These are phyloP conservation scores for Meles meles DNA, from an alignment of 2,113 vertebrate species.

Conservation along the genomic window DNA sequence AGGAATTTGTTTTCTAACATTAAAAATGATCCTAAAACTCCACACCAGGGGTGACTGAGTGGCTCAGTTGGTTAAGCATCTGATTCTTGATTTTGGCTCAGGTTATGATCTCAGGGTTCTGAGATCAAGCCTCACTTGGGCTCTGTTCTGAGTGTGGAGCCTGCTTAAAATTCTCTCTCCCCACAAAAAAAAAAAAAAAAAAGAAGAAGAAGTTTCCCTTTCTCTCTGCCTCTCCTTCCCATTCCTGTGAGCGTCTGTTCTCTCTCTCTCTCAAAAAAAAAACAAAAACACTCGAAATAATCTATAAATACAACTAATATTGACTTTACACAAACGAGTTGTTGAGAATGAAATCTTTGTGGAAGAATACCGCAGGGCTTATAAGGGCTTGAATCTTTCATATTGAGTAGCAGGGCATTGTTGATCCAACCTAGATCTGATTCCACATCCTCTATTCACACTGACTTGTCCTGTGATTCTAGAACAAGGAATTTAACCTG, in stretches of 20 bases:
- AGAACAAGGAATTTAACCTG: not conserved
- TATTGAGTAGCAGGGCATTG: not conserved
- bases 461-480: not conserved
- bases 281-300: not conserved
- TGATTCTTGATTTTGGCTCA: no score
- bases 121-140: not conserved
- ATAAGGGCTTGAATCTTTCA: not conserved
- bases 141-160: not conserved
- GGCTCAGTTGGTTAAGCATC: not conserved
- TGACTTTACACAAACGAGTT: not conserved
- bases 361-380: not conserved
- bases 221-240: not conserved
- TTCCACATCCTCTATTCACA: not conserved
- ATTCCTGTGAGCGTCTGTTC: accelerated
- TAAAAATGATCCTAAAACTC: not conserved
- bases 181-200: not conserved
- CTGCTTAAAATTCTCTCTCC: not conserved
- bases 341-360: not conserved
- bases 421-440: not conserved
- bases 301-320: not conserved
- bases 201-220: not conserved
- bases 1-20: constrained; percentile 4
- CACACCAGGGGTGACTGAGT: not conserved
- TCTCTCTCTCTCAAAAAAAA: not conserved
- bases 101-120: not conserved